Evolutionary conservation across 2,113 vertebrate species (phyloP).

Genomic region (Mormyrus iriodes): DNA sequence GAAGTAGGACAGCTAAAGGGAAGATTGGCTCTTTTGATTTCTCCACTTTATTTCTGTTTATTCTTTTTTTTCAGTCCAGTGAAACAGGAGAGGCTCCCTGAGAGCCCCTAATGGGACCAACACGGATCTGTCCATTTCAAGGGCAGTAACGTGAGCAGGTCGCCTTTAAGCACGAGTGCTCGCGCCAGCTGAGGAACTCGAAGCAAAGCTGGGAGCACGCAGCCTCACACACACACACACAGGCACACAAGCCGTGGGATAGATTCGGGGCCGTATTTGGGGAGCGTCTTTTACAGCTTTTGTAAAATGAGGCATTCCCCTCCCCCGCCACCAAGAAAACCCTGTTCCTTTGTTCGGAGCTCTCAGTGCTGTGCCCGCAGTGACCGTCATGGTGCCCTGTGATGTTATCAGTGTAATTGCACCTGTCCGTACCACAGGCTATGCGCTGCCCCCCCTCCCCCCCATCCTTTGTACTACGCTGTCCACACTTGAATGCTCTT

Average conservation of each 20-base stretch:
- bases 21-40: neutral
- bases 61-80: neutral
- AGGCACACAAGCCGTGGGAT: neutral
- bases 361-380: conserved; percentile 31
- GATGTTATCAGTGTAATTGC: conserved; percentile 72
- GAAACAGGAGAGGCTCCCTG: neutral
- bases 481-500: conserved; percentile 56
- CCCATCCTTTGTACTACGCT: conserved; percentile 59
- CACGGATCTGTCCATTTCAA: neutral
- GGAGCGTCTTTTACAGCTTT: neutral
- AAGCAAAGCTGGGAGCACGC: neutral
- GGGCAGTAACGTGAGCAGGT: conserved; percentile 14
- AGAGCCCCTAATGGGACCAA: neutral
- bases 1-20: neutral
- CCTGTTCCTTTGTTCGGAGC: neutral
- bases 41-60: neutral
- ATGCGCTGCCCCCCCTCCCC: conserved; percentile 21
- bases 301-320: neutral
- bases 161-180: neutral
- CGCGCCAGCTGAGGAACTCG: neutral
- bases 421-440: conserved; percentile 60
- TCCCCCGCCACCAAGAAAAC: neutral
- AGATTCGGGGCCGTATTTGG: neutral
- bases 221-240: neutral
- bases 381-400: conserved; percentile 48